Evolutionary conservation across 2,113 vertebrate species (phyloP).

Genomic region (Peromyscus leucopus): DNA sequence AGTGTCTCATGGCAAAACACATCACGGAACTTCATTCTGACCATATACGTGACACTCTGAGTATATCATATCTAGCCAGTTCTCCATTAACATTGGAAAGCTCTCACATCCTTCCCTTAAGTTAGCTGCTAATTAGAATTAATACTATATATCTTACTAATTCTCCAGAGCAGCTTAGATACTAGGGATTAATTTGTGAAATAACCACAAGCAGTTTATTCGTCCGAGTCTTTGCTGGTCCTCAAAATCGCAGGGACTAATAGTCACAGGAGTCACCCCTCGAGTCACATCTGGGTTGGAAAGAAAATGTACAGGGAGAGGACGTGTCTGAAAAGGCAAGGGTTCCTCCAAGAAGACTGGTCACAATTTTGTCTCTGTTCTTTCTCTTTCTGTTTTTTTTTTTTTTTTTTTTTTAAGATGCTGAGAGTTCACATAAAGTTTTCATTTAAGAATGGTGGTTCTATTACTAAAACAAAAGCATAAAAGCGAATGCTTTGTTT

Average conservation of each 20-base stretch:
- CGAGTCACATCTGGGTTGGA: not conserved
- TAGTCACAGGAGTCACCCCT: not conserved
- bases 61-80: no score
- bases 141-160: not conserved
- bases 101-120: not conserved
- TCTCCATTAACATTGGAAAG: not conserved
- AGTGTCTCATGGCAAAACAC: not conserved
- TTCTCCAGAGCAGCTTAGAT: not conserved
- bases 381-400: not conserved
- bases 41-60: not conserved
- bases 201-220: not conserved
- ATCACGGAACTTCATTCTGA: not conserved
- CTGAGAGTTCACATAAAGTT: not conserved
- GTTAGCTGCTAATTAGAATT: not conserved
- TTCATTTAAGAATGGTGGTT: slow-evolving; percentile 10
- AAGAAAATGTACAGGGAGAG: not conserved
- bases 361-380: not conserved
- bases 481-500: slow-evolving; percentile 11
- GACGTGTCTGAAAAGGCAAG: not conserved
- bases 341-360: not conserved
- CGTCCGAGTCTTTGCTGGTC: not conserved
- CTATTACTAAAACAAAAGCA: not conserved
- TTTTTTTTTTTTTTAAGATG: not conserved
- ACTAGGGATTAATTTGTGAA: not conserved
- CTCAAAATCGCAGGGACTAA: not conserved